phyloP scores from a whole-genome alignment of 2,888 invertebrate species.

The Shargacucullia verbasci region DNA sequence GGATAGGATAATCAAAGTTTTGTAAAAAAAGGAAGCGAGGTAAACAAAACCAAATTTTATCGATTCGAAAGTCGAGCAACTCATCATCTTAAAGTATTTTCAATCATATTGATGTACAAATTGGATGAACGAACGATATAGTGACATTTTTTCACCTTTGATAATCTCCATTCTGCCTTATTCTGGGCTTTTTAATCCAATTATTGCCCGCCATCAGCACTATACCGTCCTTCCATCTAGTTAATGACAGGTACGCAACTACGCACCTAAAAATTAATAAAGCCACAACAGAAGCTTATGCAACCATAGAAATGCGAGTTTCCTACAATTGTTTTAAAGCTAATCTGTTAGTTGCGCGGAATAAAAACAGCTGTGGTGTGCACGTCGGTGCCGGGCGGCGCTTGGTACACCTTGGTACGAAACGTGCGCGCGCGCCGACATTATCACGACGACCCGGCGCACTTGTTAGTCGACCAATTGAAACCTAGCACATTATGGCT shows the following conservation, averaged over 20 bases:
- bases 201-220: too few species aligned
- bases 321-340: constrained; percentile 68
- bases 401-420: constrained; percentile 78
- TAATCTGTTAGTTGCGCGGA: constrained; percentile 61
- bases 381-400: constrained; percentile 71
- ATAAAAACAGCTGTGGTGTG: constrained; percentile 72
- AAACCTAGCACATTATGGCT: constrained; percentile 29
- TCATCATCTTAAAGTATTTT: too few species aligned
- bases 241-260: not conserved
- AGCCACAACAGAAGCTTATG: constrained; percentile 45
- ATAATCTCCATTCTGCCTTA: too few species aligned
- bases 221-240: too few species aligned
- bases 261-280: constrained; percentile 35
- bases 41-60: too few species aligned
- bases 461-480: constrained; percentile 45
- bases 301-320: constrained; percentile 50
- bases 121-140: too few species aligned
- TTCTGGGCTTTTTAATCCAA: too few species aligned
- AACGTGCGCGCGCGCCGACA: constrained; percentile 56
- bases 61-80: too few species aligned
- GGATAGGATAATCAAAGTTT: too few species aligned
- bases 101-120: too few species aligned
- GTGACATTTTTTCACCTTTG: too few species aligned
- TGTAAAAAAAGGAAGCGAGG: too few species aligned
- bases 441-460: constrained; percentile 54